phyloP scores from a whole-genome alignment of 2,113 vertebrate genomes.

The Eubucco bourcierii region DNA sequence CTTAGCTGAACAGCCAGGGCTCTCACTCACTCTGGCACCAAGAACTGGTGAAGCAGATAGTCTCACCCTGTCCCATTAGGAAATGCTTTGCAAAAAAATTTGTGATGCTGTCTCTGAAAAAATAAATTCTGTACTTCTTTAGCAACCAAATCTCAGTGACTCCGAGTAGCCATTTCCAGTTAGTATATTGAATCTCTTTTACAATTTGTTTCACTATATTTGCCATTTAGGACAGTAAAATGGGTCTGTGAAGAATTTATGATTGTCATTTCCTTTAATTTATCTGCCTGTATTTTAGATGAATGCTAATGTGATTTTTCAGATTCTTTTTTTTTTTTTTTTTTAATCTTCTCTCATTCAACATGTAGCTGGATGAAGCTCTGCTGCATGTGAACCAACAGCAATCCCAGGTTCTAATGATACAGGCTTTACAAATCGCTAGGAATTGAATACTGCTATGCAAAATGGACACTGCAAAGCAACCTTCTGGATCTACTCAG shows the following conservation, averaged over 20 bases:
- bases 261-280: not conserved
- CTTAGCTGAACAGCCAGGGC: not conserved
- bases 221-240: conserved; percentile 42
- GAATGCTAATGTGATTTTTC: not conserved
- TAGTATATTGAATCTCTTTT: conserved; percentile 43
- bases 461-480: conserved; percentile 45
- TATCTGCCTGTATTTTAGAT: not conserved
- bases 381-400: conserved; percentile 2
- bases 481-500: conserved; percentile 31
- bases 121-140: conserved; percentile 2
- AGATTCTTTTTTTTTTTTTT: too few relatives aligned
- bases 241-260: not conserved
- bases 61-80: not conserved
- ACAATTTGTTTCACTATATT: conserved; percentile 48
- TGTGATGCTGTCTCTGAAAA: not conserved
- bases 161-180: conserved; percentile 40
- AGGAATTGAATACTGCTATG: not conserved
- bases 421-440: not conserved
- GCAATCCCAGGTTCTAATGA: not conserved
- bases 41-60: not conserved
- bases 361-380: not conserved
- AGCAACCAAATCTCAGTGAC: conserved; percentile 5
- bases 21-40: not conserved
- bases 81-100: not conserved
- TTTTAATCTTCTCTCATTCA: not conserved